Conservation (phyloP, 2,888 invertebrate genomes). For the Sinopyrophorus schimmeli region DNA sequence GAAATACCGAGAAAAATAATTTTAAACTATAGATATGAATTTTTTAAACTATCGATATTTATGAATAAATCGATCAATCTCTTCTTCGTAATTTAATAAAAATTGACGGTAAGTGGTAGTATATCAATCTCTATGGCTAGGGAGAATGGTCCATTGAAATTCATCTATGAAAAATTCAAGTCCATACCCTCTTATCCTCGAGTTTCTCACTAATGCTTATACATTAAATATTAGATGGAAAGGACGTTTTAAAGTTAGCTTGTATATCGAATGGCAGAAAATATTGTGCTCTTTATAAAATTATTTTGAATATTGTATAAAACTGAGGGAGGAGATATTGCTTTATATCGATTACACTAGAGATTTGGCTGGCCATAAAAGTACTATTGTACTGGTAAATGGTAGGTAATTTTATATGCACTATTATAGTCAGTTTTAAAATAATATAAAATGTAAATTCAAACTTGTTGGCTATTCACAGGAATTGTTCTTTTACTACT, state of each 20-base stretch:
- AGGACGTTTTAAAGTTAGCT: slow-evolving; percentile 19
- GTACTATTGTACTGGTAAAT: too few species aligned
- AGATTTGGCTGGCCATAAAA: too few species aligned
- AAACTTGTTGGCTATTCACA: too few species aligned
- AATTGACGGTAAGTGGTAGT: slow-evolving; percentile 8
- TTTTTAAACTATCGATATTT: background rate
- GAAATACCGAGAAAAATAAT: too few species aligned
- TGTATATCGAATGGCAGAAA: slow-evolving; percentile 9
- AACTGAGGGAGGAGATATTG: too few species aligned
- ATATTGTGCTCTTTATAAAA: too few species aligned
- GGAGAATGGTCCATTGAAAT: slow-evolving; percentile 24
- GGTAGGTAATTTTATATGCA: too few species aligned
- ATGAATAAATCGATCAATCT: background rate
- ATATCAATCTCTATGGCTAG: slow-evolving; percentile 22
- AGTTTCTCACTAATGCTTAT: slow-evolving; percentile 32
- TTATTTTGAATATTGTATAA: too few species aligned
- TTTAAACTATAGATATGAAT: background rate
- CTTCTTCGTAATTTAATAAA: slow-evolving; percentile 4
- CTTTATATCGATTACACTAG: too few species aligned
- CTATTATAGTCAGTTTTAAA: too few species aligned
- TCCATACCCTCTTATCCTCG: slow-evolving; percentile 26
- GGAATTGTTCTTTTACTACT: too few species aligned
- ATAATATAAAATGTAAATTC: too few species aligned
- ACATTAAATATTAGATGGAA: slow-evolving; percentile 30
- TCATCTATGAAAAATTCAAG: slow-evolving; percentile 35